A percentile compares a stretch with the other conserved stretches of the same genome.
phyloP scores from a whole-genome alignment of 2,888 invertebrate genomes.

The Hirtodrosophila duncani region DNA sequence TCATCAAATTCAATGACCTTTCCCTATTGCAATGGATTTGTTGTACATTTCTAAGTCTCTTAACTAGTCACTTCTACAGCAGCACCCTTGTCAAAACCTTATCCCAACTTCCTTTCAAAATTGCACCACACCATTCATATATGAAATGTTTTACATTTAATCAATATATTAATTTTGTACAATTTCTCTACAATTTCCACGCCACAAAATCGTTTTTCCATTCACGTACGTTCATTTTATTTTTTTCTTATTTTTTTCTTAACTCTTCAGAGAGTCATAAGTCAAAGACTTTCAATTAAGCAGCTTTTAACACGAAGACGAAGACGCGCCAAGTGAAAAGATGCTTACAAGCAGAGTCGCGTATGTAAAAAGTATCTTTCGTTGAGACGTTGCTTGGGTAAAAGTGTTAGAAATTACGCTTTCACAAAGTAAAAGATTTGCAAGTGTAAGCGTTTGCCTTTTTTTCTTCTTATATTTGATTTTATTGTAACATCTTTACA shows the following conservation, averaged over 20 bases:
- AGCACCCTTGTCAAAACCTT: too few relatives aligned
- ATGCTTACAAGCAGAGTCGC: constrained; percentile 30
- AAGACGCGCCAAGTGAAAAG: constrained; percentile 52
- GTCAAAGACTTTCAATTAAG: constrained; percentile 70
- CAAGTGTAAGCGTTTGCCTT: constrained; percentile 19
- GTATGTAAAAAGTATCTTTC: constrained; percentile 43
- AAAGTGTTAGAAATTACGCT: constrained; percentile 71
- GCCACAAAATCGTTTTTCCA: constrained; percentile 41
- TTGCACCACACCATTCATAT: too few relatives aligned
- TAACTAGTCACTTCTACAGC: too few relatives aligned
- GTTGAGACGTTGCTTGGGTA: constrained; percentile 38
- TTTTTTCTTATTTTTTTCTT: constrained; percentile 14
- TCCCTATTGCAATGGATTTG: too few relatives aligned
- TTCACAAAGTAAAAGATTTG: constrained; percentile 50
- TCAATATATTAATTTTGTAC: constrained; percentile 5
- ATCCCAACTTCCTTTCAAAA: too few relatives aligned
- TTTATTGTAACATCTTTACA: constrained; percentile 23
- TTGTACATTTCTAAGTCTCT: too few relatives aligned
- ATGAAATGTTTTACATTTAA: too few relatives aligned
- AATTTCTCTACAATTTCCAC: constrained; percentile 7
- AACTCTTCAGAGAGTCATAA: constrained; percentile 56
- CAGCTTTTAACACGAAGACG: constrained; percentile 53
- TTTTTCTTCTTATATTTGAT: constrained; percentile 28
- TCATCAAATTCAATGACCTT: too few relatives aligned
- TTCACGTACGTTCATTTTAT: neutral